Evolutionary conservation across 1,140 invertebrate genomes (phyloP), one percentile per base, ranked within the genome.

Genomic region (Drosophila nigrodunni): DNA sequence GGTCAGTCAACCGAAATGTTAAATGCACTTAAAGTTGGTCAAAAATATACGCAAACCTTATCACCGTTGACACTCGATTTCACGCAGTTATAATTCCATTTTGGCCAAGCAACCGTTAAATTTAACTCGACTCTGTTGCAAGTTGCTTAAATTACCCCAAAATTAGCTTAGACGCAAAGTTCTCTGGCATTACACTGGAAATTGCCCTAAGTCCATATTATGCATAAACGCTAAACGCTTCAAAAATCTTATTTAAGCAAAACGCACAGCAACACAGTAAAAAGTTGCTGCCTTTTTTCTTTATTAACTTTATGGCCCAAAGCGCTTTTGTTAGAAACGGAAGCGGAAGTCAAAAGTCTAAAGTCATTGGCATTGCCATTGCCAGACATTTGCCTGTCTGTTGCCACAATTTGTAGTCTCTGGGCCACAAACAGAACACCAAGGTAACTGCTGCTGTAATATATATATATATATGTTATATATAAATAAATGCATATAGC

Each of bases 61-160:
- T 74, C 70, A 46, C 47, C 62, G 74, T 75, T 67, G 77, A 76
- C 77, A 80, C 73, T 66, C 74, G 61, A 70, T 73, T 78, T 69
- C 67, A 65, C 76, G 57, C 43, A 62, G 50, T 49, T 47, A 65
- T 64, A 66, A 85, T 80, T 67, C 60, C 58, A 65, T 83, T 78
- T 30, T 78, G 21, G 18, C 21, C 43, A 50, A 66, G 47, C 61
- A 58, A 6, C 46, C 65, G 49, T 70, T 62, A 62, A 47, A 72
- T 65, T 67, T 58, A 39, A n/a, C 44, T 50, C n/a, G 50, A 50
- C 58, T 55, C 18, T 50, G 62, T 73, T 57, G 43, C 49, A 62
- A 75, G 54, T 75, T 77, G 41, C 18, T 57, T 44, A 74, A 74
- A 68, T 77, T 77, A 69, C 15, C 39, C 15, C 39, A 25, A 69